Conservation (phyloP, 2,888 invertebrate species). For the Lumbricus terrestris region DNA sequence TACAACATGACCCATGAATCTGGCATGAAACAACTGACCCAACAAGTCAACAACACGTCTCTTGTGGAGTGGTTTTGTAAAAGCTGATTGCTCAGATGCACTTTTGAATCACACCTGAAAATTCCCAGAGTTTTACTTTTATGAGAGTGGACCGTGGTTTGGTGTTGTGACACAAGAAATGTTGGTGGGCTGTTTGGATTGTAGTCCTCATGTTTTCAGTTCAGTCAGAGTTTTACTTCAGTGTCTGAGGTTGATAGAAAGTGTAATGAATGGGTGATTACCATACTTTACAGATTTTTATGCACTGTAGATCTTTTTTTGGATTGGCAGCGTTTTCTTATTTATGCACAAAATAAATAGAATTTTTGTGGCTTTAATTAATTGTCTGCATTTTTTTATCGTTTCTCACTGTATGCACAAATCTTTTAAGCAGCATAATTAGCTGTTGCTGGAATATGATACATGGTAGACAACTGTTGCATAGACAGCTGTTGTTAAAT, state of each 20-base stretch:
- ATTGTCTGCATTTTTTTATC: conserved; percentile 3
- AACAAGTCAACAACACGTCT: no score
- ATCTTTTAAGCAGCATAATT: neutral
- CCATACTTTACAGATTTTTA: neutral
- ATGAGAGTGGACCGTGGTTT: no score
- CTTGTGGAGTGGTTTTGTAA: no score
- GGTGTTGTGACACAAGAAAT: no score
- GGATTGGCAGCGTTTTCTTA: neutral
- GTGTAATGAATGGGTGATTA: neutral
- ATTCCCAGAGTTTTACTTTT: no score
- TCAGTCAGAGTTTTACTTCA: no score
- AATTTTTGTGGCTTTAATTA: neutral
- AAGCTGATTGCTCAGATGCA: no score
- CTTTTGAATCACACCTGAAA: no score
- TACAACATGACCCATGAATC: neutral
- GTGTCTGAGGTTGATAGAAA: neutral
- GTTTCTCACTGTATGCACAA: neutral
- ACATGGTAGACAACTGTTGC: neutral
- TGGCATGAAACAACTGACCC: no score
- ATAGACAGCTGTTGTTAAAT: neutral
- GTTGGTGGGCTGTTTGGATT: no score
- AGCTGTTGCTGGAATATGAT: neutral
- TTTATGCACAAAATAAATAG: neutral
- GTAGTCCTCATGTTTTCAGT: no score
- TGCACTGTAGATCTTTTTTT: neutral